Evolutionary conservation across 2,888 invertebrate species (phyloP), one percentile per base, ranked within the genome.

Genomic region (Amiota minor): DNA sequence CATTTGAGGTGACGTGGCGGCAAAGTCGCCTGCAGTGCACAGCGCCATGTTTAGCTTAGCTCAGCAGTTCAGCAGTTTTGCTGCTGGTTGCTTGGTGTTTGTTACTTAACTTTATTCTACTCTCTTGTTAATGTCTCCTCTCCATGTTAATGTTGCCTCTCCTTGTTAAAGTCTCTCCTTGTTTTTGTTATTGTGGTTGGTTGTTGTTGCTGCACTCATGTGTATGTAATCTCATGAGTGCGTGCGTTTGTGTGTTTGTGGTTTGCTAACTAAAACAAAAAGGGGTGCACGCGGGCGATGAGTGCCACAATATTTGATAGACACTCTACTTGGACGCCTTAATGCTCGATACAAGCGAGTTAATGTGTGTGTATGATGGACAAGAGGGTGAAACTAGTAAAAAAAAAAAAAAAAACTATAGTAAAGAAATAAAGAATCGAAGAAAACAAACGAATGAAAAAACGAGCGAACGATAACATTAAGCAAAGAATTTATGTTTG

Each of bases 281-380:
- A 35, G 72, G 80, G 80, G 79, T 74, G 78, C 59, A 20, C 80
- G 75, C 56, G 59, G 59, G 18, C 62, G 12, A 71, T 49, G 73
- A 35, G 46, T 71, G 55, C 59, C 72, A 75, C 75, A 72, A 70
- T 59, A 74, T 74, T 76, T 78, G 71, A 76, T 74, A 71, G 74
- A 50, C 75, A 75, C 35, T 35, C 6, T 35, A 8, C 35, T 35
- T 72, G 73, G 75, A 74, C 76, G 73, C 75, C 74, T 75, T 71
- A 71, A 71, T 64, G 65, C 23, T 23, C 12, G 53, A 53, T 74
- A 79, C 76, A 78, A 61, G 75, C 70, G 55, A 81, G 73, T 59
- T 74, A 77, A 78, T 75, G 79, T 73, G 67, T 75, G 64, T 73
- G 45, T 68, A 45, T 35, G 35, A 14, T 6, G 53, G 16, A 16